Evolutionary conservation across 2,797 vertebrate species (phyloP), one percentile per base, ranked within the genome.

Genomic region (Trematomus bernacchii): DNA sequence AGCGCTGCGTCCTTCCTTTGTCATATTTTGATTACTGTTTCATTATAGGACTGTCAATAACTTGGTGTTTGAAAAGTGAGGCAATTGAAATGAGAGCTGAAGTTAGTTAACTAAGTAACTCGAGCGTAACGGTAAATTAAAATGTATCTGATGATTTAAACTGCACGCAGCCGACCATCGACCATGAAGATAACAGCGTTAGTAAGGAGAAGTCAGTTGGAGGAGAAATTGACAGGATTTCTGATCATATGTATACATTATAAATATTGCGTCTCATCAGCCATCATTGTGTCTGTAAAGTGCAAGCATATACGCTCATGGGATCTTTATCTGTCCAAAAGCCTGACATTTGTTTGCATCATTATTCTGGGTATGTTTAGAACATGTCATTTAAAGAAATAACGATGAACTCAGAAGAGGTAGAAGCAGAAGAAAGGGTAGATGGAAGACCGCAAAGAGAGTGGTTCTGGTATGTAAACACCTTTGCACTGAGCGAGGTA

Each of bases 201-300:
- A 2, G 23, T 12, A 61, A 48, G 57, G 23, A 37, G 33, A 14
- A 40, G 23, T 9, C 33, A 37, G 33, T 37, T 37, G 50, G 42
- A 43, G 57, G 23, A 37, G 33, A 14, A 40, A 66, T 61, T 10
- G 37, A 43, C 21, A 64, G n/a, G 59, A 55, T 18, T 27, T 52
- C 51, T 23, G 52, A 54, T 53, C 23, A 59, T 61, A 2, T 48
- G 37, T 33, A 51, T 1, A 23, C 47, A 79, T 55, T 33, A 13
- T 27, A 71, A 69, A 70, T 61, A 53, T 19, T 57, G 7, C 46
- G 43, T 18, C 44, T 40, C 13, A 67, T 76, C 44, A 79, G 52
- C 40, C 48, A 27, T 37, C 21, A 71, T 19, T 40, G 21, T 19
- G 51, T 52, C 1, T 1, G 2, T 47, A 52, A 66, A 81, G 21